phyloP scores from a whole-genome alignment of 2,797 vertebrate genomes.

The Hippocampus kuda region DNA sequence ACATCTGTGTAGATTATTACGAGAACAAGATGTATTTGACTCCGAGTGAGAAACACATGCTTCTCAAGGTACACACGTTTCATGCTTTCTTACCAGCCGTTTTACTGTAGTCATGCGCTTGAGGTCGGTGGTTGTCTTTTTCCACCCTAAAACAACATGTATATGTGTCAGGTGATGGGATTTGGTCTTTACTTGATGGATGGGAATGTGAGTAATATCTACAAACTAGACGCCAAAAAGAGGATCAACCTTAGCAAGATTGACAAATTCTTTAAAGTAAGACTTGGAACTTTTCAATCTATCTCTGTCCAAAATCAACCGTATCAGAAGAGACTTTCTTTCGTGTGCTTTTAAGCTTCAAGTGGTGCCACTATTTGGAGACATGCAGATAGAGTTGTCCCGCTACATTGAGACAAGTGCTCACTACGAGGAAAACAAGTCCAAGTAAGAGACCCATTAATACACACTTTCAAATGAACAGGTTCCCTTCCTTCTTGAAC shows the following conservation, averaged over 20 bases:
- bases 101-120: background rate
- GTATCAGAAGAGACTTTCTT: background rate
- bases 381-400: slow-evolving; percentile 98
- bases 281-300: slow-evolving; percentile 9
- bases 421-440: slow-evolving; percentile 98
- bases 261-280: slow-evolving; percentile 92
- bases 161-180: slow-evolving; percentile 84
- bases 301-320: slow-evolving; percentile 15
- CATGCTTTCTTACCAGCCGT: background rate
- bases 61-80: slow-evolving; percentile 78
- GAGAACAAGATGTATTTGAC: slow-evolving; percentile 99
- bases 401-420: slow-evolving; percentile 97
- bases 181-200: slow-evolving; percentile 98
- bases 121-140: background rate
- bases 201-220: slow-evolving; percentile 92
- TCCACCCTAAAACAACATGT: background rate
- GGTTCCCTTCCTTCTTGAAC: background rate
- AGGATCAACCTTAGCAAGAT: slow-evolving; percentile 97
- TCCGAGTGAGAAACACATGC: slow-evolving; percentile 97
- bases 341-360: slow-evolving; percentile 70
- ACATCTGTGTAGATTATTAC: slow-evolving; percentile 95
- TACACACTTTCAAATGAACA: background rate
- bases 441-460: slow-evolving; percentile 70
- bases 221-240: slow-evolving; percentile 97
- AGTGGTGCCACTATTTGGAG: slow-evolving; percentile 93